Percentiles rank a stretch among this genome's conserved stretches.
Conservation (phyloP, 2,797 vertebrate genomes). For the Malacoctenus gilli region DNA sequence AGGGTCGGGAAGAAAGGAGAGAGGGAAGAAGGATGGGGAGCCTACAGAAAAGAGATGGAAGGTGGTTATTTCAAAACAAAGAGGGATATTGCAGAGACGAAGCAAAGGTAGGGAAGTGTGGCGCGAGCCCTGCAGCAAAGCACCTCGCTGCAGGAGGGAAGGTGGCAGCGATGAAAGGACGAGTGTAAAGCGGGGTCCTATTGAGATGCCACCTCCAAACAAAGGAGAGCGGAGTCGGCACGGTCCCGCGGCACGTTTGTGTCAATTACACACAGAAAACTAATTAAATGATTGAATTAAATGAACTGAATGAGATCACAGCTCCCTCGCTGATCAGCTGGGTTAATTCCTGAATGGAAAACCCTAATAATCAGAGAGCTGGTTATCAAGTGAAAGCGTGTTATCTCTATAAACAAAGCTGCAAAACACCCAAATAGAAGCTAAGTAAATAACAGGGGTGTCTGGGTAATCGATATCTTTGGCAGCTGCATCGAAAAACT, state of each 20-base stretch:
- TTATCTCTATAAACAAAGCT: not conserved
- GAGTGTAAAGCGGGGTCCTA: constrained; percentile 16
- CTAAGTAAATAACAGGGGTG: not conserved
- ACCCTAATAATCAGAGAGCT: constrained; percentile 16
- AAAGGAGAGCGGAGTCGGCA: constrained; percentile 15
- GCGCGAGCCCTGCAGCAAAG: constrained; percentile 3
- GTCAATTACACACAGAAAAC: constrained; percentile 54
- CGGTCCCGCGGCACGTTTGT: constrained; percentile 33
- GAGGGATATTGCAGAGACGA: constrained; percentile 9
- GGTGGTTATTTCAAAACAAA: not conserved
- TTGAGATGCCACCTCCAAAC: constrained; percentile 48
- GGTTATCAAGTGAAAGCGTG: constrained; percentile 2
- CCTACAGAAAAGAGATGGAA: not conserved
- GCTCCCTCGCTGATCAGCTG: constrained; percentile 41
- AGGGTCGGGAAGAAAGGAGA: not conserved
- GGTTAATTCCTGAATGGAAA: constrained; percentile 32
- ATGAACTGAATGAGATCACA: constrained; percentile 41
- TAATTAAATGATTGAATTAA: constrained; percentile 63
- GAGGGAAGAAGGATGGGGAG: not conserved
- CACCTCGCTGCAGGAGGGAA: not conserved
- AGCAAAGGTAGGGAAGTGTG: not conserved
- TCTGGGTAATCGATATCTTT: not conserved
- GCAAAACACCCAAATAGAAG: not conserved
- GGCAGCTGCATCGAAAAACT: not conserved
- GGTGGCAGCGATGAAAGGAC: constrained; percentile 2